These are phyloP conservation scores for Megalopta genalis DNA, from an alignment of 1,140 invertebrate species.

Conservation along the genomic window DNA sequence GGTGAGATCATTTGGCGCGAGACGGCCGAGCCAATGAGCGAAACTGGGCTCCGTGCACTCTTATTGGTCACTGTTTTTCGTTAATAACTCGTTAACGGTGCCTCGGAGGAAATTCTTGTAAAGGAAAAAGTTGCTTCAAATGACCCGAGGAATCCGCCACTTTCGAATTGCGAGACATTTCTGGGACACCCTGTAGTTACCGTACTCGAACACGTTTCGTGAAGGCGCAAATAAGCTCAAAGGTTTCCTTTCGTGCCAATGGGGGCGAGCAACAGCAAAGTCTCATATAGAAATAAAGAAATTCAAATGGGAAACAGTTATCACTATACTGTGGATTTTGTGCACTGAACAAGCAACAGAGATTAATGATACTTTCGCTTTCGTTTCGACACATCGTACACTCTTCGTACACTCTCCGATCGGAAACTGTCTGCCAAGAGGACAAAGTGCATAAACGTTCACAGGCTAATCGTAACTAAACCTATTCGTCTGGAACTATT, in stretches of 20 bases:
- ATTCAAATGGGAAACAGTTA: not conserved
- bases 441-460: not conserved
- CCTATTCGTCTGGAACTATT: not conserved
- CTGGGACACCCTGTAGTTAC: too few relatives aligned
- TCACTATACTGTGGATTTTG: not conserved
- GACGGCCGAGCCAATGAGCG: too few relatives aligned
- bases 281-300: not conserved
- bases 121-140: too few relatives aligned
- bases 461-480: not conserved
- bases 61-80: too few relatives aligned
- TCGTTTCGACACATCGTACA: not conserved
- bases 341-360: not conserved
- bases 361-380: too few relatives aligned
- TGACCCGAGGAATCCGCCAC: too few relatives aligned
- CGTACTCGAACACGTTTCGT: not conserved
- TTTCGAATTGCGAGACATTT: too few relatives aligned
- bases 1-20: too few relatives aligned
- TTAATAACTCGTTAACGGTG: too few relatives aligned
- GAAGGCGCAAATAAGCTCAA: not conserved
- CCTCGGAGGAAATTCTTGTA: too few relatives aligned
- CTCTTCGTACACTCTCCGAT: not conserved
- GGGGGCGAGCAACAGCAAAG: not conserved
- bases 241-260: not conserved
- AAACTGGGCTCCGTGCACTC: too few relatives aligned
- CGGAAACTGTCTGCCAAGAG: not conserved